A percentile compares a stretch with the other conserved stretches of the same genome.
phyloP scores from a whole-genome alignment of 2,888 invertebrate genomes.

The Oscheius sp. region DNA sequence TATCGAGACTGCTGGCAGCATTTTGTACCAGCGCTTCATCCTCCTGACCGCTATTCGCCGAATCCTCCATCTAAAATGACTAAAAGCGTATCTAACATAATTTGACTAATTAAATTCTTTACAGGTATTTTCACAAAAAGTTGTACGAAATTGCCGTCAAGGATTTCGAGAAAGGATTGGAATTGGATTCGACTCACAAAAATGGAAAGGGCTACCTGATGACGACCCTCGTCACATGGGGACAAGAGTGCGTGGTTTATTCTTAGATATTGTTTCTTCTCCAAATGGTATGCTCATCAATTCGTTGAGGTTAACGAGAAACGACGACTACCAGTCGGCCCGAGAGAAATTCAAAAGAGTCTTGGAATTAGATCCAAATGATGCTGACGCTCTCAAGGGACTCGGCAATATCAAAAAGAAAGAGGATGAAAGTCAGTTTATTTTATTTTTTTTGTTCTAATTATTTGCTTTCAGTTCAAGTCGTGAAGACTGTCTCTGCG shows the following conservation, averaged over 20 bases:
- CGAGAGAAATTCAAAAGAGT: slow-evolving; percentile 4
- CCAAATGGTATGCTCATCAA: neutral
- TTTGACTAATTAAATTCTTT: slow-evolving; percentile 31
- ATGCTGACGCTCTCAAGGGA: slow-evolving; percentile 12
- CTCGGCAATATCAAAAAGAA: slow-evolving; percentile 4
- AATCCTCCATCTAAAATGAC: slow-evolving; percentile 1
- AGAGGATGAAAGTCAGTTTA: slow-evolving; percentile 9
- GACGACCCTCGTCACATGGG: slow-evolving; percentile 89
- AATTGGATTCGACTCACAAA: slow-evolving; percentile 87
- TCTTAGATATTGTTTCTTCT: neutral
- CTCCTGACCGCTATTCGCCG: neutral
- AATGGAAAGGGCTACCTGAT: slow-evolving; percentile 94
- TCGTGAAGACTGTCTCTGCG: slow-evolving; percentile 12
- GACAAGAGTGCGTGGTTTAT: slow-evolving; percentile 77
- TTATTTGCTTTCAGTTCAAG: slow-evolving; percentile 4
- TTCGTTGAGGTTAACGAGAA: slow-evolving; percentile 9
- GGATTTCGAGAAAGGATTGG: slow-evolving; percentile 90
- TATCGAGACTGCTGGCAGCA: slow-evolving; percentile 7
- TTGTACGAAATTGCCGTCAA: slow-evolving; percentile 92
- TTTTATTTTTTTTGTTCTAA: neutral
- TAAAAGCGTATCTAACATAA: slow-evolving; percentile 26
- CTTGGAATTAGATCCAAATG: slow-evolving; percentile 9
- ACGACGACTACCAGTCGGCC: slow-evolving; percentile 15
- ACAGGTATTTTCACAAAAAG: slow-evolving; percentile 87
- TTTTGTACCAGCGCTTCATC: neutral